phyloP scores from a whole-genome alignment of 2,888 invertebrate species.

The Drosophila anomalata region DNA sequence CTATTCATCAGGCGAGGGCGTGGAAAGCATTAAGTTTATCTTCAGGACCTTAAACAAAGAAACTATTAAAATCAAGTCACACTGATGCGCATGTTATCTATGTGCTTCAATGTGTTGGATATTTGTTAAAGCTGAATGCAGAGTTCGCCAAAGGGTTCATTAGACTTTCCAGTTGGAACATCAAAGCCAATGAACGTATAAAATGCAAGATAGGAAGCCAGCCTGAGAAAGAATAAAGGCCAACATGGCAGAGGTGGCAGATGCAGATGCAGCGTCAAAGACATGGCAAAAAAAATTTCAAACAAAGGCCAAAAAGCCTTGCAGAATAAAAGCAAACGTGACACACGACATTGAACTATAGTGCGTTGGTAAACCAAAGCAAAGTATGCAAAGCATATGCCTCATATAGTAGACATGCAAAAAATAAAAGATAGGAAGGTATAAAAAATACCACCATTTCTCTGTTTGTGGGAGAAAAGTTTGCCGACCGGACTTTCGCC shows the following conservation, averaged over 20 bases:
- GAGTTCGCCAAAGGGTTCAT: slow-evolving; percentile 73
- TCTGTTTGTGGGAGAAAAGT: slow-evolving; percentile 12
- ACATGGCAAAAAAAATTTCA: slow-evolving; percentile 42
- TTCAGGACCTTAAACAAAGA: slow-evolving; percentile 8
- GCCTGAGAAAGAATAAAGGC: neutral
- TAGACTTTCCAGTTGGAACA: slow-evolving; percentile 68
- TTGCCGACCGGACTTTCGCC: slow-evolving; percentile 4
- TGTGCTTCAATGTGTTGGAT: slow-evolving; percentile 10
- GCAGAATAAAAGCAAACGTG: slow-evolving; percentile 53
- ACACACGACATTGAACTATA: slow-evolving; percentile 47
- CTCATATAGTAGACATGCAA: neutral
- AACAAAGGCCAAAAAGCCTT: slow-evolving; percentile 40
- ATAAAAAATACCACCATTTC: slow-evolving; percentile 3
- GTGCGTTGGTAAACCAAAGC: slow-evolving; percentile 39
- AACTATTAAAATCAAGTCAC: slow-evolving; percentile 24
- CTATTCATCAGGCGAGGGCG: neutral
- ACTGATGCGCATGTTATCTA: slow-evolving; percentile 18
- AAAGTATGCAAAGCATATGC: slow-evolving; percentile 48
- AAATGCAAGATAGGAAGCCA: slow-evolving; percentile 50
- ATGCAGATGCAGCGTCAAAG: slow-evolving; percentile 57
- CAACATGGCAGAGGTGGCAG: neutral
- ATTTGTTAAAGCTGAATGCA: slow-evolving; percentile 49
- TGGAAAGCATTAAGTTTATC: neutral
- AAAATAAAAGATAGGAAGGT: slow-evolving; percentile 49
- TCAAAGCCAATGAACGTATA: slow-evolving; percentile 77